Conservation (phyloP, 2,797 vertebrate species). For the Sternotherus odoratus region DNA sequence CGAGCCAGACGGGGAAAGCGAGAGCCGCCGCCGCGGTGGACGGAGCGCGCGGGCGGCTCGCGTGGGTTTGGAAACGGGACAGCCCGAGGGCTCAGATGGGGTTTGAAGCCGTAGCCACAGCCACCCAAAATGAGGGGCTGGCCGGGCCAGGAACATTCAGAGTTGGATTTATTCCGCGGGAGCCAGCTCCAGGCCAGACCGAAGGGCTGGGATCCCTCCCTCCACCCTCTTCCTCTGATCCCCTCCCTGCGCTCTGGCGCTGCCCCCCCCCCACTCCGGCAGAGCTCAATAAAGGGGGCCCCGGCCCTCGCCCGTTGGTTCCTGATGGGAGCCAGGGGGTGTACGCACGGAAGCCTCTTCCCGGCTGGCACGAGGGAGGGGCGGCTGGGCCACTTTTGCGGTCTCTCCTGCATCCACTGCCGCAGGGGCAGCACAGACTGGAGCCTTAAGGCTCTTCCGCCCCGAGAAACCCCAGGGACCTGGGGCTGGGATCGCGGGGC, state of each 20-base stretch:
- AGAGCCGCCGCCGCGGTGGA: background rate
- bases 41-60: rapidly evolving
- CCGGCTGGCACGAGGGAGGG: background rate
- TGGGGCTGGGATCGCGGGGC: too few relatives aligned
- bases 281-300: background rate
- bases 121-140: background rate
- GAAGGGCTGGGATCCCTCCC: background rate
- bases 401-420: background rate
- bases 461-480: too few relatives aligned
- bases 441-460: too few relatives aligned
- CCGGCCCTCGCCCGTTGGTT: background rate
- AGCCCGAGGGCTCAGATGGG: background rate
- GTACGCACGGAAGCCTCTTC: background rate
- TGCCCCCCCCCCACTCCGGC: background rate
- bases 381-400: background rate
- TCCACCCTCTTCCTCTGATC: background rate
- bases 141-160: background rate
- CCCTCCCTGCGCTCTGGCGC: background rate
- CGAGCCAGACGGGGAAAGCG: background rate
- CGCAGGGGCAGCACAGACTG: too few relatives aligned
- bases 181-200: background rate
- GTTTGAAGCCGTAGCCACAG: background rate
- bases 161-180: background rate
- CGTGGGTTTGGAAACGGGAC: background rate
- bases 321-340: background rate